phyloP scores from a whole-genome alignment of 2,888 invertebrate genomes.

The Rhamnusium bicolor region DNA sequence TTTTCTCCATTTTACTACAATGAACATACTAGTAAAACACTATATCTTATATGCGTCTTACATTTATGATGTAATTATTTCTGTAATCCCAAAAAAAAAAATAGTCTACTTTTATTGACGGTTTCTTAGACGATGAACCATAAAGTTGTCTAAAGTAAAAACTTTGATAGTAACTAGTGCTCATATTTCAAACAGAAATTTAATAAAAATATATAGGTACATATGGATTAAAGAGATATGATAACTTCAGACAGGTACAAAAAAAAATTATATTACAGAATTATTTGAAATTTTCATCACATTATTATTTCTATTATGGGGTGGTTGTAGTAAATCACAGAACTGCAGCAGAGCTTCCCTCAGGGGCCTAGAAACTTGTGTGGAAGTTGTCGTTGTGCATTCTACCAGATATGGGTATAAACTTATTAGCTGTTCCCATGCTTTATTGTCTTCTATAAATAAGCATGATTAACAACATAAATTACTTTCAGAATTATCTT shows the following conservation, averaged over 20 bases:
- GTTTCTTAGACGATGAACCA: too few species aligned
- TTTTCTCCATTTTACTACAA: slow-evolving; percentile 15
- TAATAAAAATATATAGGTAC: slow-evolving; percentile 21
- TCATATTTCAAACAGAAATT: not conserved
- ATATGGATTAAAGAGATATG: slow-evolving; percentile 24
- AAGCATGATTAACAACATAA: not conserved
- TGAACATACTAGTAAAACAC: slow-evolving; percentile 24
- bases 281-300: slow-evolving; percentile 49
- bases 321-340: slow-evolving; percentile 84
- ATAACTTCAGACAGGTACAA: slow-evolving; percentile 48
- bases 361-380: slow-evolving; percentile 85
- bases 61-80: not conserved
- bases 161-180: not conserved
- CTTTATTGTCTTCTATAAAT: slow-evolving; percentile 84
- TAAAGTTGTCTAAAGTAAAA: not conserved
- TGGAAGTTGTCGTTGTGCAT: slow-evolving; percentile 86
- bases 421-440: slow-evolving; percentile 95
- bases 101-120: not conserved
- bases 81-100: not conserved
- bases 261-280: slow-evolving; percentile 42
- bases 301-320: slow-evolving; percentile 63
- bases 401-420: slow-evolving; percentile 93
- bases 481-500: slow-evolving; percentile 51
- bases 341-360: slow-evolving; percentile 91
- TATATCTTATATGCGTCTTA: slow-evolving; percentile 27